A percentile compares a stretch with the other conserved stretches of the same genome.
phyloP scores from a whole-genome alignment of 2,113 vertebrate species.

The Pampusana beccarii region DNA sequence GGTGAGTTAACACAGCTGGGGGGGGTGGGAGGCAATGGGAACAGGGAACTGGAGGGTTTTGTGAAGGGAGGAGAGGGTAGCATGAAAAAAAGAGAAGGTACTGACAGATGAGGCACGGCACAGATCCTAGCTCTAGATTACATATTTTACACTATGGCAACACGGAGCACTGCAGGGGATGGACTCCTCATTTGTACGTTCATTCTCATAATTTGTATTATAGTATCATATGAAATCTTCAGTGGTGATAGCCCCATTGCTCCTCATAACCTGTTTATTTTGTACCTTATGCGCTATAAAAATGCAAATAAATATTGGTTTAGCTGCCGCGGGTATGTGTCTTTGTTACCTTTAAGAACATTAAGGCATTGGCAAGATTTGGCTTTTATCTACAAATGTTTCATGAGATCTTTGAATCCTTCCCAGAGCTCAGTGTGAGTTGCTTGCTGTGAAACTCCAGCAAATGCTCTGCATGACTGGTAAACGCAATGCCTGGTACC shows the following conservation, averaged over 20 bases:
- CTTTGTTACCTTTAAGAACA: background rate
- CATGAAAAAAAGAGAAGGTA: background rate
- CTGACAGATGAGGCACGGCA: background rate
- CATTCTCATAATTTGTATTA: background rate
- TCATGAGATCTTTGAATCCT: constrained; percentile 8
- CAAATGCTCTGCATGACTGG: background rate
- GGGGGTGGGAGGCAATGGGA: background rate
- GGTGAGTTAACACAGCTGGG: accelerated
- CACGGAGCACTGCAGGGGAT: background rate
- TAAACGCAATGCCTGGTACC: background rate
- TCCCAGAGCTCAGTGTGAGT: background rate
- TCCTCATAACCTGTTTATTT: background rate
- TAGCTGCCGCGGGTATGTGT: background rate
- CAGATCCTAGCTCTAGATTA: background rate
- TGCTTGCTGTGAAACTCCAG: background rate
- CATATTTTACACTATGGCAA: background rate
- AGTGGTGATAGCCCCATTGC: background rate
- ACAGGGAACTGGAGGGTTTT: background rate
- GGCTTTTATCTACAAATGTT: background rate
- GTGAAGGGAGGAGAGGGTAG: background rate
- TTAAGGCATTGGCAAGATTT: background rate
- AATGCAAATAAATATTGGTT: background rate
- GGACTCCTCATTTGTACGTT: background rate
- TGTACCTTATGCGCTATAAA: background rate
- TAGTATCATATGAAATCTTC: background rate